Percentiles rank a stretch among this genome's conserved stretches.
phyloP scores from a whole-genome alignment of 2,888 invertebrate genomes.

The Metopia argyrocephala region DNA sequence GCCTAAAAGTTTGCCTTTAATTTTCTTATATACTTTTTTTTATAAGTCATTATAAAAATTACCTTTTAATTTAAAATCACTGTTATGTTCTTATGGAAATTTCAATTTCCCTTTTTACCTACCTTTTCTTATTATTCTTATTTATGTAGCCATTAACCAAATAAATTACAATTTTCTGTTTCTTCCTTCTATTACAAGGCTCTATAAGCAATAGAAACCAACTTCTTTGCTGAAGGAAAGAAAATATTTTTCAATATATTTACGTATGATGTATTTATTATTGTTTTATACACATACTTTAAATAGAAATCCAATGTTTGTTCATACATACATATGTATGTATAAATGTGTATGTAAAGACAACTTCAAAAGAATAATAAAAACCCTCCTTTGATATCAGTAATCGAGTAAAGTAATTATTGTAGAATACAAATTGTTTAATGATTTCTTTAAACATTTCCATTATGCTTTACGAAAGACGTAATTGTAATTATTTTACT shows the following conservation, averaged over 20 bases:
- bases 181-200: background rate
- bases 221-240: background rate
- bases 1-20: background rate
- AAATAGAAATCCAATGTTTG: too few species aligned
- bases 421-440: background rate
- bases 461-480: background rate
- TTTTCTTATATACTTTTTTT: background rate
- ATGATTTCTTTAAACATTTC: background rate
- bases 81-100: background rate
- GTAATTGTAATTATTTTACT: background rate
- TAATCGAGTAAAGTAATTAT: background rate
- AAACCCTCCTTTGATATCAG: background rate
- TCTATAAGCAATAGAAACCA: background rate
- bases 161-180: background rate
- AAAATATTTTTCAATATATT: conserved; percentile 32
- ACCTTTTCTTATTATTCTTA: background rate
- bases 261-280: background rate
- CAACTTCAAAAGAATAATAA: too few species aligned
- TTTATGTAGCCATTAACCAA: conserved; percentile 2
- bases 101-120: background rate
- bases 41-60: background rate
- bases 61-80: conserved; percentile 9
- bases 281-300: background rate
- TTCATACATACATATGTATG: too few species aligned
- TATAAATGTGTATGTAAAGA: too few species aligned